A percentile compares a stretch with the other conserved stretches of the same genome.
phyloP scores from a whole-genome alignment of 2,888 invertebrate genomes.

The Trileptium ribeirensis region DNA sequence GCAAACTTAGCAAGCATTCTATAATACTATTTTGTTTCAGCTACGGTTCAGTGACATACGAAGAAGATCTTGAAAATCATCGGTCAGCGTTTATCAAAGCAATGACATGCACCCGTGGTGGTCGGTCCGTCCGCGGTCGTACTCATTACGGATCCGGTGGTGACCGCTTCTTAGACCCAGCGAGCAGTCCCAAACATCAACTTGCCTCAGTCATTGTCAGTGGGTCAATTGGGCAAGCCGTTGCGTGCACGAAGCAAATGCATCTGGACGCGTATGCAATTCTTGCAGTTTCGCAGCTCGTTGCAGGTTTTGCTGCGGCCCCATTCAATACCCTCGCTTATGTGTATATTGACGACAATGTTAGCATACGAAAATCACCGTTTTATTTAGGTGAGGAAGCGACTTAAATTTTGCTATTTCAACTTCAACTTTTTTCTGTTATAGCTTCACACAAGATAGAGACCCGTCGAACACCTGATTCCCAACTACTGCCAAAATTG shows the following conservation, averaged over 20 bases:
- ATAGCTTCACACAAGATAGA: no score
- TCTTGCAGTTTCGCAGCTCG: constrained; percentile 38
- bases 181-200: neutral
- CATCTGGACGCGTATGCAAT: constrained; percentile 35
- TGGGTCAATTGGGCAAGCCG: neutral
- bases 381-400: constrained; percentile 39
- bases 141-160: no score
- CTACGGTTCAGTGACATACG: neutral
- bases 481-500: no score
- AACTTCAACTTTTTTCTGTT: no score
- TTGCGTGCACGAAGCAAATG: constrained; percentile 1
- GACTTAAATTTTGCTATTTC: no score
- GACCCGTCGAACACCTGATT: no score
- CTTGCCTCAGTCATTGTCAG: neutral
- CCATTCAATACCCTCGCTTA: constrained; percentile 44
- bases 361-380: constrained; percentile 37
- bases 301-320: constrained; percentile 39
- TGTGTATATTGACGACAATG: constrained; percentile 43
- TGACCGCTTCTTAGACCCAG: neutral
- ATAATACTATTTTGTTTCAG: neutral
- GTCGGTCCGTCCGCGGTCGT: neutral
- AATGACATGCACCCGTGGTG: neutral
- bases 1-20: no score
- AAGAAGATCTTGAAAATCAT: constrained; percentile 11
- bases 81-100: neutral